Base-by-base conservation (phyloP, 35 echinoderm and acorn worm genomes). In the Holothuria glaberrima region DNA sequence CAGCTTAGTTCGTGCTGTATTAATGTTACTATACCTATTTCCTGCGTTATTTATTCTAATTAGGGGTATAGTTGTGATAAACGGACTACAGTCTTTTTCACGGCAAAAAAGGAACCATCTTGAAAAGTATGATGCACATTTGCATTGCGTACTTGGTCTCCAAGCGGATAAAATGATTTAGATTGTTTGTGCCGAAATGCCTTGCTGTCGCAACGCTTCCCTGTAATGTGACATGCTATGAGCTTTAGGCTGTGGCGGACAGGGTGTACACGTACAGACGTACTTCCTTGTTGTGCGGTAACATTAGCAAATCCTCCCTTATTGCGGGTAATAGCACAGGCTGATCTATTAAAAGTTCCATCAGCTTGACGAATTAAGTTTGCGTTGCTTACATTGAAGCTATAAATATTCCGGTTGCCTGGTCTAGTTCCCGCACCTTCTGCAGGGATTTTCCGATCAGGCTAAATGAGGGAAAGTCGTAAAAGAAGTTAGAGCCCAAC, bases 221-320 rank as follows among this genome's bases (percentile, higher is more conserved):
- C 82, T 63, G 59, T 63, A 54, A 86, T 59, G 26, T 16, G 48
- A 59, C 82, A 66, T 31, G 82, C 59, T 30, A 59, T 41, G 36
- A 41, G 36, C 36, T 41, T 41, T 41, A 41, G 36, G 36, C 36
- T 41, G 48, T 52, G 22, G 14, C 82, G 31, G n/a, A 34, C 6
- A 45, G 77, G 77, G 58, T 86, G 29, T 86, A n/a, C n/a, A n/a
- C n/a, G n/a, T n/a, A n/a, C n/a, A n/a, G 76, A 50, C 48, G 78
- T 22, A 19, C 17, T 82, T 29, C 34, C 18, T 82, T 58, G 38
- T 58, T 52, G 5, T 4, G 21, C 46, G 78, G 78, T 21, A 82
- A 26, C 7, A 7, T 46, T 58, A 82, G 30, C 35, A 58, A 52
- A 22, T 82, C 22, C 19, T 58, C 78, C 50, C 35, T 7, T 22